These are phyloP conservation scores for Scaptomyza polygonia DNA, from an alignment of 2,888 invertebrate species.

Conservation along the genomic window DNA sequence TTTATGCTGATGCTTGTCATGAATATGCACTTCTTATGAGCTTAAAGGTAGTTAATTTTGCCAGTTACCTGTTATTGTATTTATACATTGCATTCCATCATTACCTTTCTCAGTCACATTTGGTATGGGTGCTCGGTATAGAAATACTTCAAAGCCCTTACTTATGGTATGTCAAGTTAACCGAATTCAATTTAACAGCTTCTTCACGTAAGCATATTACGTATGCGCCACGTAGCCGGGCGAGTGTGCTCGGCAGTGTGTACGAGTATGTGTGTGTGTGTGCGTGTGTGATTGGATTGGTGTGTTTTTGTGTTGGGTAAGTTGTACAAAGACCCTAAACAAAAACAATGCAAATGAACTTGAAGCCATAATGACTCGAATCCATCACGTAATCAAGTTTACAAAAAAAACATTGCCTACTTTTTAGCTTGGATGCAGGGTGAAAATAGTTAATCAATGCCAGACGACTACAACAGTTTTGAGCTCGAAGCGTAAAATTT, in stretches of 20 bases:
- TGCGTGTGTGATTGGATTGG: neutral
- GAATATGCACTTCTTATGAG: neutral
- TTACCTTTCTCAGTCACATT: no score
- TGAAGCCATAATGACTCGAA: conserved; percentile 64
- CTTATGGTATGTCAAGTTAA: conserved; percentile 16
- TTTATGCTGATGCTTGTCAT: no score
- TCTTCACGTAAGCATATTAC: conserved; percentile 33
- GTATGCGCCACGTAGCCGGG: conserved; percentile 29
- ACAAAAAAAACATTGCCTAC: conserved; percentile 47
- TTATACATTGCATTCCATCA: neutral
- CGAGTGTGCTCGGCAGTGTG: neutral
- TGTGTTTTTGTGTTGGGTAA: neutral
- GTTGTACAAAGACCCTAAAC: conserved; percentile 3
- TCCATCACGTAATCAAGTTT: conserved; percentile 75
- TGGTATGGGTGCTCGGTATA: neutral
- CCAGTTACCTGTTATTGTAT: neutral
- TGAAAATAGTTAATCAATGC: conserved; percentile 75
- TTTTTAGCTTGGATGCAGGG: conserved; percentile 21
- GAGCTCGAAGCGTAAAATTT: conserved; percentile 57
- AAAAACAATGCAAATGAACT: conserved; percentile 58
- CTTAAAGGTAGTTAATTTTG: neutral
- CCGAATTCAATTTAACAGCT: conserved; percentile 32
- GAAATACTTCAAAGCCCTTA: neutral
- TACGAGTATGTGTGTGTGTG: neutral
- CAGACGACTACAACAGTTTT: conserved; percentile 28